Percentiles rank a stretch among this genome's conserved stretches.
Conservation (phyloP, 2,113 vertebrate species). For the Athene cunicularia region DNA sequence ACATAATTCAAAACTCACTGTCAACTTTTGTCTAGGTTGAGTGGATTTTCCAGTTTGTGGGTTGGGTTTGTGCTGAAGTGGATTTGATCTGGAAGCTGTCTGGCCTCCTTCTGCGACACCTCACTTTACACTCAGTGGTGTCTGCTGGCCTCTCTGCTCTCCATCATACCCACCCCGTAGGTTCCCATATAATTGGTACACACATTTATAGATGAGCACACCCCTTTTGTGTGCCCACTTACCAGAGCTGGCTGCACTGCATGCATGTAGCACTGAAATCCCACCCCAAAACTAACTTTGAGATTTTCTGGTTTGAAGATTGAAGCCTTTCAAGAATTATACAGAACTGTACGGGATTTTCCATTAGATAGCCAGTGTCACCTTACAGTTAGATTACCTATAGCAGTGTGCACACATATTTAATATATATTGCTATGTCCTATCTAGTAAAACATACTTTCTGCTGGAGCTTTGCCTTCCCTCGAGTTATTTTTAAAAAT, state of each 20-base stretch:
- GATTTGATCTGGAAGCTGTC: neutral
- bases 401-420: neutral
- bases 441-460: neutral
- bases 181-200: neutral
- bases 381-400: neutral
- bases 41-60: neutral
- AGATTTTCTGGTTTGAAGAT: neutral
- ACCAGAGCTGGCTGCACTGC: neutral
- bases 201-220: neutral
- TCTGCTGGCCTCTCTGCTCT: neutral
- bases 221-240: neutral
- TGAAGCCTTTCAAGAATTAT: neutral
- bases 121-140: neutral
- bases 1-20: neutral
- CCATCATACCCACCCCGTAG: neutral
- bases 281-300: neutral
- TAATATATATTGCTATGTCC: neutral
- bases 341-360: neutral
- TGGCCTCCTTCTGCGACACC: neutral
- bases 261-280: neutral
- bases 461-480: neutral
- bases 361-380: neutral
- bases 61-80: neutral
- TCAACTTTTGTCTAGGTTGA: neutral
- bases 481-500: neutral